Base-by-base conservation (phyloP, 1,140 invertebrate genomes). In the Scaptodrosophila lebanonensis region DNA sequence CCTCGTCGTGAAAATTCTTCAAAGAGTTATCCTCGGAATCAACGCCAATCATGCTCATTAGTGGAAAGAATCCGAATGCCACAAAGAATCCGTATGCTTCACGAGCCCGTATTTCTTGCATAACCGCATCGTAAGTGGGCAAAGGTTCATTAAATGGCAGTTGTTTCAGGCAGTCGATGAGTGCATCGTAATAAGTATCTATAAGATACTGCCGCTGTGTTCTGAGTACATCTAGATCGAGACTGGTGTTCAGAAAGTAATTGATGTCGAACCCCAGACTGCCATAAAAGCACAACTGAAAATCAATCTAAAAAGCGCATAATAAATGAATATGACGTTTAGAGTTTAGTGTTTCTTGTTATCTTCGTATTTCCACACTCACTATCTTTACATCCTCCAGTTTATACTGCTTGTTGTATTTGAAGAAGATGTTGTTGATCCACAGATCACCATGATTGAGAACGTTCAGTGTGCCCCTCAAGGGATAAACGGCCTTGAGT, bases 361-460 rank as follows among this genome's bases (percentile, higher is more conserved):
- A n/a, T n/a, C n/a, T n/a, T n/a, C n/a, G n/a, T n/a, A n/a, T n/a
- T n/a, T n/a, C n/a, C n/a, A n/a, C n/a, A 52, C n/a, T 88, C 51
- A 64, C 89, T 70, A 73, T 35, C 68, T 68, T 91, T 89, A 60
- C 47, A 7, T 66, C 35, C 25, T 70, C 42, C 62, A 70, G 65
- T 8, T 70, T 62, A 35, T 54, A 43, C 2, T 70, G 32, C 1
- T 58, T 5, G 7, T 83, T 69, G 51, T 85, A 83, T 29, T 88
- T 88, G 69, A 93, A 92, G 47, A 93, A 72, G 86, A 92, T 91
- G 56, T 93, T 93, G 62, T 92, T 92, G 0, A 90, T 84, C 91
- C 91, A 93, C 3, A 88, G 87, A 72, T 93, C 92, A 13, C 91
- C 92, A 42, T 93, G 92, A 67, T 90, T 91, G 5, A 93, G 84